Conservation (phyloP, 2,113 vertebrate species). For the Plestiodon gilberti region DNA sequence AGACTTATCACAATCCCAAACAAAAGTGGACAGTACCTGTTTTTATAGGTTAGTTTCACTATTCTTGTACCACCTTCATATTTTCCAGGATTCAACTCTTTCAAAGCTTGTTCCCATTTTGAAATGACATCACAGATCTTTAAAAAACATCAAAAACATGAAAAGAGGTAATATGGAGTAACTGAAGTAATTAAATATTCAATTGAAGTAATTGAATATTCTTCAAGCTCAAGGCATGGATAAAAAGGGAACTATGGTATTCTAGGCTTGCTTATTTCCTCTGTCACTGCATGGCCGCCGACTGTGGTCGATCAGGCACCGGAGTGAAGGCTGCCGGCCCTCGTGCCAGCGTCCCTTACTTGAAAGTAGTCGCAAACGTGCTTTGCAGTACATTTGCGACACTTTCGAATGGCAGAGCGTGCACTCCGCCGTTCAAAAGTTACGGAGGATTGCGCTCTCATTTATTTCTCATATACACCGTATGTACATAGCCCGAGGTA, state of each 20-base stretch:
- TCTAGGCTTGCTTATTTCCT: neutral
- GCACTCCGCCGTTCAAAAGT: too few species aligned
- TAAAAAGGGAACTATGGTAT: neutral
- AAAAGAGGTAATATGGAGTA: slow-evolving; percentile 34
- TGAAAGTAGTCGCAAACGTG: too few species aligned
- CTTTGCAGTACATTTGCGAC: too few species aligned
- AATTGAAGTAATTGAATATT: neutral
- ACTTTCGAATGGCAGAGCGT: too few species aligned
- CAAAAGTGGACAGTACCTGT: slow-evolving; percentile 74
- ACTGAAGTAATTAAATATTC: too few species aligned
- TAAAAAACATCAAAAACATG: slow-evolving; percentile 28
- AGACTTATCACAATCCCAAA: neutral
- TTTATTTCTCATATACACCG: too few species aligned
- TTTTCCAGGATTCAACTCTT: slow-evolving; percentile 88
- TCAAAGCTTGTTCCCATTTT: slow-evolving; percentile 91
- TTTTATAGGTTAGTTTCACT: slow-evolving; percentile 89
- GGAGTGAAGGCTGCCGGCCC: too few species aligned
- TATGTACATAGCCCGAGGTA: too few species aligned
- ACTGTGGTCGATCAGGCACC: too few species aligned
- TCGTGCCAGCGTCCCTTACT: too few species aligned
- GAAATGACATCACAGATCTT: slow-evolving; percentile 93
- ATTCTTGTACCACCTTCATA: slow-evolving; percentile 87
- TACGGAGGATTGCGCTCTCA: too few species aligned
- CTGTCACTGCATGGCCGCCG: too few species aligned
- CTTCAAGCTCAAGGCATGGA: neutral